Evolutionary conservation across 2,888 invertebrate species (phyloP).

Genomic region (Acronicta alni): DNA sequence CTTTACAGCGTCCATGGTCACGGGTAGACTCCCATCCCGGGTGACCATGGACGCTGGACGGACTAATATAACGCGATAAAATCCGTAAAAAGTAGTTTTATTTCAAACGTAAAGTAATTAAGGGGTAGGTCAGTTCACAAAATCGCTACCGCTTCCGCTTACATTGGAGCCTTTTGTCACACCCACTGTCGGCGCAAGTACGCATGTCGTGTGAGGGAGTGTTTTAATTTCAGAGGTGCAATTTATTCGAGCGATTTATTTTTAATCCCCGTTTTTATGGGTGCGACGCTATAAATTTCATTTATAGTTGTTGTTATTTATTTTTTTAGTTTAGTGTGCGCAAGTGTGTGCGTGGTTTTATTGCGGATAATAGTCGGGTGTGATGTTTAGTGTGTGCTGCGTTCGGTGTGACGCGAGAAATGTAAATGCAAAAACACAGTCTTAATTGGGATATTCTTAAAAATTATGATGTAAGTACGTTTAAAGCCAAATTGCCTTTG

Average conservation of each 20-base stretch:
- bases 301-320: slow-evolving; percentile 82
- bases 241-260: slow-evolving; percentile 90
- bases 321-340: slow-evolving; percentile 65
- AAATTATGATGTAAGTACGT: too few relatives aligned
- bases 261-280: slow-evolving; percentile 89
- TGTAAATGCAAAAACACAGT: background rate
- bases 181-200: slow-evolving; percentile 71
- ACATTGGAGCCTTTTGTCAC: slow-evolving; percentile 42
- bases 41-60: too few relatives aligned
- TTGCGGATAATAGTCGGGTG: slow-evolving; percentile 31
- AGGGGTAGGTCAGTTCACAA: background rate
- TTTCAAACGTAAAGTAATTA: background rate
- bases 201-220: slow-evolving; percentile 87
- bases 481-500: too few relatives aligned
- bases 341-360: slow-evolving; percentile 50
- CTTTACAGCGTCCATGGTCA: too few relatives aligned
- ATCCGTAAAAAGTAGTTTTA: too few relatives aligned
- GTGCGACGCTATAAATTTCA: slow-evolving; percentile 86
- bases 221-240: slow-evolving; percentile 89
- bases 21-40: too few relatives aligned
- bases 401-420: too few relatives aligned
- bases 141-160: slow-evolving; percentile 59
- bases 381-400: slow-evolving; percentile 24
- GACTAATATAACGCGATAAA: too few relatives aligned
- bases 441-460: too few relatives aligned